Base-by-base conservation (phyloP, 2,113 vertebrate species). In the Gorsachius goisagi region DNA sequence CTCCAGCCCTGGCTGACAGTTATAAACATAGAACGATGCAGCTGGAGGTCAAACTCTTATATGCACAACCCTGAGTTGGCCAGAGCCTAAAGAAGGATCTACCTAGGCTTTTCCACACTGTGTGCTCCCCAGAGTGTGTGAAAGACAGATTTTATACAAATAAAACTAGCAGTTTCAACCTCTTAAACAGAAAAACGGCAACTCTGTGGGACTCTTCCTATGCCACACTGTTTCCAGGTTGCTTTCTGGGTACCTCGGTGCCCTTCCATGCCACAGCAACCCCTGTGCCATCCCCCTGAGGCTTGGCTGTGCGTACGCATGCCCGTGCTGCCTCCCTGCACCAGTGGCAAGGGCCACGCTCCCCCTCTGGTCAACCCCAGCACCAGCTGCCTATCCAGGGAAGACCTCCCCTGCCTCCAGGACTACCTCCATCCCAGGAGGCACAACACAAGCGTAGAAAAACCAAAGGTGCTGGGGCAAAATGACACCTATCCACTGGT, bases 331-430 rank as follows among this genome's bases (percentile, higher is more conserved):
- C 67, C 21, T 20, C 20, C 30, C 19, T 49, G 17, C 27, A 28
- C 7, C 0, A 0, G 8, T n/a, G 22, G 37, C 35, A 49, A 76
- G 24, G 24, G 52, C 26, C 28, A 39, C 0, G 0, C 7, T 62
- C 3, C 8, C 14, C 3, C n/a, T 55, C 26, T 3, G 2, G 39
- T 32, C 5, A 56, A 74, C 5, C 11, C 27, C 45, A 89, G 15
- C 33, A 58, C 32, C 41, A 81, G 49, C 21, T 76, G 5, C 27
- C 27, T 27, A 30, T 9, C 9, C 6, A 49, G 23, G 44, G 21
- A 58, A 59, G 32, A 28, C 24, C 10, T 64, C 11, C 21, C 21
- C 35, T 23, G 16, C 52, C 33, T 79, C 26, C 41, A 64, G 63
- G 32, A 30, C 50, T 13, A 50, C 32, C n/a, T 50, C 18, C 7